Percentiles rank a stretch among this genome's conserved stretches.
Conservation (phyloP, 2,888 invertebrate genomes). For the Scelioninae gen. 1 region DNA sequence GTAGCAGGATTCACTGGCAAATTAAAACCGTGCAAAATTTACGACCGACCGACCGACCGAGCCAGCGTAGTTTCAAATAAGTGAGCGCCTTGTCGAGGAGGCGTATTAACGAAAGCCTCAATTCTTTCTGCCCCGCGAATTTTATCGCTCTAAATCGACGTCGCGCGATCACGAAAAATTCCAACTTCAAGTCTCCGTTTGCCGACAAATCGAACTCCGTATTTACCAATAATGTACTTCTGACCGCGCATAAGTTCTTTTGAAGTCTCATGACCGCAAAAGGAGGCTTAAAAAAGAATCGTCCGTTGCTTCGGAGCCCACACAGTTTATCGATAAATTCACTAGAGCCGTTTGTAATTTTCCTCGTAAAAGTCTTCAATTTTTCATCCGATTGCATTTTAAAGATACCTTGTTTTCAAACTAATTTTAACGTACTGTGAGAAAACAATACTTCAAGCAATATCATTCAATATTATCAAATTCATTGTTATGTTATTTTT, state of each 20-base stretch:
- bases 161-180: slow-evolving; percentile 13
- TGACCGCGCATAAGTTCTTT: slow-evolving; percentile 32
- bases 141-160: slow-evolving; percentile 39
- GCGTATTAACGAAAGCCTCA: slow-evolving; percentile 75
- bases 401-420: slow-evolving; percentile 20
- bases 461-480: no score
- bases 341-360: slow-evolving; percentile 23
- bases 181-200: slow-evolving; percentile 2
- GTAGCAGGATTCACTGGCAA: slow-evolving; percentile 66
- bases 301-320: slow-evolving; percentile 10
- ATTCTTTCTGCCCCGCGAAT: slow-evolving; percentile 38
- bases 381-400: slow-evolving; percentile 30
- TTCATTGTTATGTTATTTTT: no score
- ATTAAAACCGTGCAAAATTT: slow-evolving; percentile 77
- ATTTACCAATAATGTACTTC: slow-evolving; percentile 37
- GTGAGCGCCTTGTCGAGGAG: slow-evolving; percentile 72
- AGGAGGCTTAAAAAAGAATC: slow-evolving; percentile 36
- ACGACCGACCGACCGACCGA: slow-evolving; percentile 60
- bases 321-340: slow-evolving; percentile 31
- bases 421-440: slow-evolving; percentile 12
- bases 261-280: slow-evolving; percentile 39
- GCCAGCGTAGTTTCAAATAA: slow-evolving; percentile 75
- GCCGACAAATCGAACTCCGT: slow-evolving; percentile 16
- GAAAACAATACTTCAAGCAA: background rate
- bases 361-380: slow-evolving; percentile 27